phyloP scores from a whole-genome alignment of 2,797 vertebrate species.

The Crocodylus rhombifer region DNA sequence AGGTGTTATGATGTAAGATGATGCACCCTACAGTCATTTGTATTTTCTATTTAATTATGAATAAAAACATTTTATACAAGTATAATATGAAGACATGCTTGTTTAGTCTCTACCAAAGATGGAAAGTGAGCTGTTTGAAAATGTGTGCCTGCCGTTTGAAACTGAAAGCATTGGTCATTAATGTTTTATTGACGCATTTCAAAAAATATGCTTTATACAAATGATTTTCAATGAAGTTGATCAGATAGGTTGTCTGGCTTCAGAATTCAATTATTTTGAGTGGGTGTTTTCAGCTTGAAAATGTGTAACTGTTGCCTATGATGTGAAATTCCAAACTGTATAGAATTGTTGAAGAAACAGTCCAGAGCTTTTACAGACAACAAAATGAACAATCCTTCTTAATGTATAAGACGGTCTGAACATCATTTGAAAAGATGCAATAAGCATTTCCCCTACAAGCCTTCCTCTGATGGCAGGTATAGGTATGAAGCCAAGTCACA shows the following conservation, averaged over 20 bases:
- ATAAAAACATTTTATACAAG: neutral
- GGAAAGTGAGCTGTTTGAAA: constrained; percentile 31
- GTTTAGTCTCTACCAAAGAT: constrained; percentile 8
- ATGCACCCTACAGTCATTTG: neutral
- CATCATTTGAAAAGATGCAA: neutral
- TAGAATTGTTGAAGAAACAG: constrained; percentile 53
- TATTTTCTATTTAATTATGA: neutral
- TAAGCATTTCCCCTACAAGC: neutral
- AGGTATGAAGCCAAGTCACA: neutral
- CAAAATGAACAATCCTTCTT: neutral
- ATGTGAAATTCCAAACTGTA: constrained; percentile 60
- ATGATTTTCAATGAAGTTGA: constrained; percentile 64
- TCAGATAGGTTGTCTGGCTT: constrained; percentile 61
- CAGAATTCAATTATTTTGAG: constrained; percentile 60
- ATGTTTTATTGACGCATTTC: constrained; percentile 67
- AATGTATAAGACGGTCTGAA: neutral
- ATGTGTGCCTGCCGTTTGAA: constrained; percentile 33
- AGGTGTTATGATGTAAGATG: neutral
- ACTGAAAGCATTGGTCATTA: constrained; percentile 39
- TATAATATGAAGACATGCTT: neutral
- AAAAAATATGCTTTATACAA: constrained; percentile 50
- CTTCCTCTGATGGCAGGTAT: neutral
- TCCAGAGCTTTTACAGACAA: constrained; percentile 28
- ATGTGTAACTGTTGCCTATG: constrained; percentile 32
- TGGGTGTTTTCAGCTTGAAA: constrained; percentile 66